Evolutionary conservation across 2,113 vertebrate species (phyloP), one percentile per base, ranked within the genome.

Genomic region (Microtus richardsoni): DNA sequence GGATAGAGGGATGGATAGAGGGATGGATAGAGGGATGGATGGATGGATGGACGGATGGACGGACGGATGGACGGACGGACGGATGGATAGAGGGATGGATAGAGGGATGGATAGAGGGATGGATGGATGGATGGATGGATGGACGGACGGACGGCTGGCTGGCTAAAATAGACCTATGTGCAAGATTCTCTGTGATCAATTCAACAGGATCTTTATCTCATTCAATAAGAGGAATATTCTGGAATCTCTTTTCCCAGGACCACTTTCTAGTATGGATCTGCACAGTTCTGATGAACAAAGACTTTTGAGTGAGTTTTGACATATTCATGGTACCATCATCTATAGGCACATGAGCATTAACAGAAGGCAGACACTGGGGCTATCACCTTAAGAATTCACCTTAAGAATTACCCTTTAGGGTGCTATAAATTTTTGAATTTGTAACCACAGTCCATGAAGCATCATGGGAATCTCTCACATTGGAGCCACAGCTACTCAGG

Each of bases 81-180:
- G 14, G 44, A 49, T 16, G 4, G 47, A 36, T 17, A 8, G 47
- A 52, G 3, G 6, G 30, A 49, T 30, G 3, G 28, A 49, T 4
- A 7, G 39, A 41, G 7, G 14, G 44, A 49, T 30, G 16, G 47
- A 47, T 16, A 28, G 47, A 49, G 13, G 24, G 17, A 49, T 17
- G 17, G 54, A 58, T 3, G 4, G 52, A 54, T 7, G 47, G 47
- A 58, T 19, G 54, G 54, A 58, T 5, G 17, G 19, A 58, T 58
- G 16, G 54, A 58, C 4, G 1, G 5, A 58, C 0, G 0, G 54
- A 47, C 1, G 5, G 26, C 47, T 14, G 14, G 39, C 13, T 5
- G 4, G 19, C 22, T 52, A 11, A 16, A 84, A 41, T 1, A 33
- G 5, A 5, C 70, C 44, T 14, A 8, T 36, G n/a, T 9, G 7